A percentile compares a stretch with the other conserved stretches of the same genome.
phyloP scores from a whole-genome alignment of 2,113 vertebrate species.

The Smithornis capensis region DNA sequence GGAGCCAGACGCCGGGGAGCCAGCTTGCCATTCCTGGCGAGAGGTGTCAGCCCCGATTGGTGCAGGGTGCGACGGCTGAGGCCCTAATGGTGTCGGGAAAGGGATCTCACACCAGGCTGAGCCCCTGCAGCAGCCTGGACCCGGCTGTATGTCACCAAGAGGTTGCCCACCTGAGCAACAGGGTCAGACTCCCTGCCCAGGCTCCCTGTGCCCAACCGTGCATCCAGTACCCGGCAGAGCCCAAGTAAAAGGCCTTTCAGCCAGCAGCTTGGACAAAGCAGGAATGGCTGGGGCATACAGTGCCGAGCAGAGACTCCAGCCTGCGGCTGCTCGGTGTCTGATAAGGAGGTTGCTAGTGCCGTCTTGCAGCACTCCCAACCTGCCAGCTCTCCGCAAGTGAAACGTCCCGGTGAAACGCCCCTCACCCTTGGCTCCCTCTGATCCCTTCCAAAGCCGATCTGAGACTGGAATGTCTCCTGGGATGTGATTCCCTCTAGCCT shows the following conservation, averaged over 20 bases:
- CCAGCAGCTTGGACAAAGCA: background rate
- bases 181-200: background rate
- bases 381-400: background rate
- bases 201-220: accelerated
- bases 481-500: conserved; percentile 49
- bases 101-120: background rate
- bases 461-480: conserved; percentile 59
- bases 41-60: background rate
- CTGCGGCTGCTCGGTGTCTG: background rate
- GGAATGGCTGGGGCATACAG: background rate
- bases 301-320: background rate
- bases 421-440: conserved; percentile 36
- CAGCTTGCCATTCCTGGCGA: background rate
- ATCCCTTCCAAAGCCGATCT: background rate
- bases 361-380: background rate
- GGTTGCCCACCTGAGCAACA: background rate
- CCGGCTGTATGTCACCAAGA: accelerated
- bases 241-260: background rate
- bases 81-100: background rate
- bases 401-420: background rate
- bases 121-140: background rate
- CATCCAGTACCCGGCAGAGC: accelerated
- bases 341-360: background rate
- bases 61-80: accelerated
- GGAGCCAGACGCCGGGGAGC: conserved; percentile 53